Base-by-base conservation (phyloP, 2,888 invertebrate species). In the Drosophila paramelanica region DNA sequence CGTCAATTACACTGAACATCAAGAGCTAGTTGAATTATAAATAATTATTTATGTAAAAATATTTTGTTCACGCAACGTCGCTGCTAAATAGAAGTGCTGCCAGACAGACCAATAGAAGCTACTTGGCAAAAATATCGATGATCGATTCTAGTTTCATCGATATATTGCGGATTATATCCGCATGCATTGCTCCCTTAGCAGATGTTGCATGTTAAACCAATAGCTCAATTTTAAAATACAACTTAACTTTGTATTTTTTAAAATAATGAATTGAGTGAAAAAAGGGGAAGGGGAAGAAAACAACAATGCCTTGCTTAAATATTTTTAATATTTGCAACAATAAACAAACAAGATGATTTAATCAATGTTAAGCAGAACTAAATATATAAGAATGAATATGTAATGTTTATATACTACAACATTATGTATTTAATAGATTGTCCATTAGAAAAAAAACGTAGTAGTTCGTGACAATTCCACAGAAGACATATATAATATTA, bases 31-130 rank as follows among this genome's bases (percentile, higher is more conserved):
- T 77, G 53, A 62, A 73, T 57, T 75, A 69, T 70, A 73, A 77
- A 69, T 73, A 80, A 73, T 70, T 87, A 84, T 89, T 89, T 83
- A 73, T 68, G 77, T 79, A 82, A 82, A 83, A 83, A 77, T 88
- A 74, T 86, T 80, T 80, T 80, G 75, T 89, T 87, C 89, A 88
- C 84, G 89, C 89, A 84, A 84, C 84, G 89, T 84, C 77, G 78
- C 70, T 85, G 82, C 76, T 67, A 42, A 71, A 67, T 83, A 67
- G 66, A 75, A 39, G 68, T 45, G 84, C 23, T 87, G 81, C 78
- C 85, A 65, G 59, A 75, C 50, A 38, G 41, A 39, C 31, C 8
- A 52, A 67, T 31, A 46, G 20, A 36, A 50, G 43, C 17, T 25
- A 42, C 23, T 38, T 11, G 23, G 3, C 6, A 31, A 52, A 20